phyloP scores from a whole-genome alignment of 1,140 invertebrate species.

The Anastrepha obliqua region DNA sequence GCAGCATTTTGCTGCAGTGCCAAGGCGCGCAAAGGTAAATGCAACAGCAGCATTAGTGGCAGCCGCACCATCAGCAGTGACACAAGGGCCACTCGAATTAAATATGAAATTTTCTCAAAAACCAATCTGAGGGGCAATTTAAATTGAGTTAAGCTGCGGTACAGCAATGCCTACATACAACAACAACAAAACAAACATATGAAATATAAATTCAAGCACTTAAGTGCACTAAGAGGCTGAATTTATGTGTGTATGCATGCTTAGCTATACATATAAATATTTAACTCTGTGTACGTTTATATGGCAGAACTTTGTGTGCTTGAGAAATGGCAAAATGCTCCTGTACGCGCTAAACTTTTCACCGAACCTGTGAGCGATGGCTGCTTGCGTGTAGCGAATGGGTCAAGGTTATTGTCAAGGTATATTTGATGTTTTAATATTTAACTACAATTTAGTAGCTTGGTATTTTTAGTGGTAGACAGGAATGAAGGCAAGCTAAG shows the following conservation, averaged over 20 bases:
- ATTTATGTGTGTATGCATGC: neutral
- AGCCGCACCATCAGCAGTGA: neutral
- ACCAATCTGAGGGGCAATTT: conserved; percentile 38
- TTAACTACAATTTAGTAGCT: neutral
- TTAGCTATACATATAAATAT: too few relatives aligned
- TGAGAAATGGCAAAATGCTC: conserved; percentile 12
- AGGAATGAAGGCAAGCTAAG: neutral
- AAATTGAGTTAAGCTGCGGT: conserved; percentile 46
- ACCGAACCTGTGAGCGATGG: neutral
- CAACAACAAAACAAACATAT: neutral
- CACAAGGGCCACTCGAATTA: conserved; percentile 38
- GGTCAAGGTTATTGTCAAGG: conserved; percentile 32
- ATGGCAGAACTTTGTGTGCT: neutral
- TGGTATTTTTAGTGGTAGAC: neutral
- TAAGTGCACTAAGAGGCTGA: neutral
- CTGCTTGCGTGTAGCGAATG: neutral
- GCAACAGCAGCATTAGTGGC: neutral
- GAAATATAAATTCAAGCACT: neutral
- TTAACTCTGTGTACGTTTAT: conserved; percentile 8
- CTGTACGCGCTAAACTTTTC: neutral
- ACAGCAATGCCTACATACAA: neutral
- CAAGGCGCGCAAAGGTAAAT: neutral
- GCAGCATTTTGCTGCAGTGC: conserved; percentile 13
- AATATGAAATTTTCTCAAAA: conserved; percentile 47
- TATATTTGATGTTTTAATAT: neutral